Percentiles rank a stretch among this genome's conserved stretches.
Conservation (phyloP, 2,888 invertebrate species). For the Eledone cirrhosa region DNA sequence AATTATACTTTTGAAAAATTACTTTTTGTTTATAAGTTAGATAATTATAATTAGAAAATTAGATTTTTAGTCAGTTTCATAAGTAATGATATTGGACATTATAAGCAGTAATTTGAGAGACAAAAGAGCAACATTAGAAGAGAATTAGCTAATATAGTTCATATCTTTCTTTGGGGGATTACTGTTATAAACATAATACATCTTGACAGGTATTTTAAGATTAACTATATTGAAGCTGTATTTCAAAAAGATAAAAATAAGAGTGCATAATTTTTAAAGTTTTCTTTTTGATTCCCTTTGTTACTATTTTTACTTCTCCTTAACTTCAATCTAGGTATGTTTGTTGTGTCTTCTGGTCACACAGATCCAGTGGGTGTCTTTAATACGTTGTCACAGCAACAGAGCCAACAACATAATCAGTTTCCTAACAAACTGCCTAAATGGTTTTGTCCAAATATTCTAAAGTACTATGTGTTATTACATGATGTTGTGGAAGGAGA, state of each 20-base stretch:
- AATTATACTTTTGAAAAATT: too few relatives aligned
- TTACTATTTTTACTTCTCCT: conserved; percentile 29
- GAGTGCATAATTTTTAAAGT: too few relatives aligned
- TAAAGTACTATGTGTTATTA: conserved; percentile 84
- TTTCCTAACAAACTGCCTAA: conserved; percentile 63
- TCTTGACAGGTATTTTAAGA: background rate
- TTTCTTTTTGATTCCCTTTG: too few relatives aligned
- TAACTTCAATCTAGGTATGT: conserved; percentile 64
- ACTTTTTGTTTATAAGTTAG: too few relatives aligned
- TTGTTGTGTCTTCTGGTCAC: conserved; percentile 71
- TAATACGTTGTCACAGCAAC: conserved; percentile 78
- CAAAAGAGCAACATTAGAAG: too few relatives aligned
- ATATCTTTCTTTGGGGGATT: too few relatives aligned
- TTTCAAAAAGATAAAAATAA: background rate
- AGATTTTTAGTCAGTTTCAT: too few relatives aligned
- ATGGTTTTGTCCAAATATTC: conserved; percentile 76
- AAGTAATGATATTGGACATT: too few relatives aligned
- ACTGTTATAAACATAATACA: too few relatives aligned
- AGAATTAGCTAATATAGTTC: too few relatives aligned
- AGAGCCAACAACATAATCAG: conserved; percentile 74
- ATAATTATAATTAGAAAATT: too few relatives aligned
- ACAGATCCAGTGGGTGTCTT: conserved; percentile 81
- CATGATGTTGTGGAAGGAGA: conserved; percentile 81
- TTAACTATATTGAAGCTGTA: background rate
- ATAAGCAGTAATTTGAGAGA: too few relatives aligned